A percentile compares a stretch with the other conserved stretches of the same genome.
phyloP scores from a whole-genome alignment of 2,797 vertebrate genomes.

The Aldrovandia affinis region DNA sequence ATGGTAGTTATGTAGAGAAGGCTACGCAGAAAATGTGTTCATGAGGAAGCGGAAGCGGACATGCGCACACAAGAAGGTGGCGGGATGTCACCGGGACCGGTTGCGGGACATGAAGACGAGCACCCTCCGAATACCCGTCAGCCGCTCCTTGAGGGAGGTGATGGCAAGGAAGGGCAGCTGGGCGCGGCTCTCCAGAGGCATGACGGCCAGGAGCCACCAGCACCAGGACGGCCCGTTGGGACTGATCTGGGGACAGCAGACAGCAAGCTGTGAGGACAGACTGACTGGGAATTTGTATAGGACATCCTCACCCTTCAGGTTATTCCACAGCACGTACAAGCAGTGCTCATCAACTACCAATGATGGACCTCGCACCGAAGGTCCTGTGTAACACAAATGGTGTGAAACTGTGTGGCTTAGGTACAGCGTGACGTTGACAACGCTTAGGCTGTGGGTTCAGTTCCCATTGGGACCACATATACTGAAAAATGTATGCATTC shows the following conservation, averaged over 20 bases:
- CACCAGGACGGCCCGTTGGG: conserved; percentile 81
- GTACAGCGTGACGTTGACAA: too few relatives aligned
- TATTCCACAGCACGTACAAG: not conserved
- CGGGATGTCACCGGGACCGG: conserved; percentile 39
- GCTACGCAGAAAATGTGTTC: conserved; percentile 20
- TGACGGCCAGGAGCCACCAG: conserved; percentile 81
- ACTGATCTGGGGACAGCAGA: conserved; percentile 62
- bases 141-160: conserved; percentile 75
- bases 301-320: not conserved
- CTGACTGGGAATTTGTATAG: not conserved
- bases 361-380: not conserved
- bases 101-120: conserved; percentile 72
- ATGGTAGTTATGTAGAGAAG: conserved; percentile 8
- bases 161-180: conserved; percentile 81
- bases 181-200: conserved; percentile 78
- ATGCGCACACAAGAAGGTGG: not conserved
- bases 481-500: too few relatives aligned
- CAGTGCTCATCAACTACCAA: not conserved
- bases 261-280: not conserved
- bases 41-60: not conserved
- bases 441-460: too few relatives aligned
- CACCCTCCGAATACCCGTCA: conserved; percentile 74
- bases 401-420: too few relatives aligned
- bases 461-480: too few relatives aligned
- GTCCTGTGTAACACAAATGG: not conserved